These are phyloP conservation scores for Clusia tigrina DNA, from an alignment of 2,888 invertebrate genomes.

Conservation along the genomic window DNA sequence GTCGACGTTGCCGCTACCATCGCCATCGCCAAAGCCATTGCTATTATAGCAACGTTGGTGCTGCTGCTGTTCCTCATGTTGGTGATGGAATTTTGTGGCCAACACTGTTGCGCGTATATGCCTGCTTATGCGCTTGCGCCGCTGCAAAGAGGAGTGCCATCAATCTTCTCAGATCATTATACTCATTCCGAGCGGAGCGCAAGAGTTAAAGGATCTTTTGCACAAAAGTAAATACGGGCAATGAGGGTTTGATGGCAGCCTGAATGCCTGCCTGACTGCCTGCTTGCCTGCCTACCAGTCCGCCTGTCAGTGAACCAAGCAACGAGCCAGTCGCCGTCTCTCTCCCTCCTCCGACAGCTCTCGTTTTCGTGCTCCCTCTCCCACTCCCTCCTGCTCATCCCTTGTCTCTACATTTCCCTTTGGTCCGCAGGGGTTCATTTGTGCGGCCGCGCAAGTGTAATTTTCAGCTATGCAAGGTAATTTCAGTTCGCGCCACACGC, in stretches of 20 bases:
- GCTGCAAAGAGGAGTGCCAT: slow-evolving; percentile 25
- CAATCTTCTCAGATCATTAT: slow-evolving; percentile 30
- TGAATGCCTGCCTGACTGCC: slow-evolving; percentile 40
- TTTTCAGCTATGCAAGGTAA: slow-evolving; percentile 60
- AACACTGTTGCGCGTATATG: too few relatives aligned
- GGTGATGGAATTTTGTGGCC: too few relatives aligned
- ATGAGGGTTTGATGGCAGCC: slow-evolving; percentile 37
- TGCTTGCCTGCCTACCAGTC: slow-evolving; percentile 18
- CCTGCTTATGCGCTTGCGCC: neutral
- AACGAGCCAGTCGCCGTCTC: slow-evolving; percentile 31
- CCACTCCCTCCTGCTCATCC: neutral
- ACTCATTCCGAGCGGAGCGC: neutral
- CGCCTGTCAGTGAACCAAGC: slow-evolving; percentile 28
- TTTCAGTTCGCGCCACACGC: slow-evolving; percentile 61
- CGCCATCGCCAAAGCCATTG: neutral
- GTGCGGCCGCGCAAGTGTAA: slow-evolving; percentile 43
- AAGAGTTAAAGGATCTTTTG: slow-evolving; percentile 41
- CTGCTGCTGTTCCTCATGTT: too few relatives aligned
- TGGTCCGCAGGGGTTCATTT: slow-evolving; percentile 31
- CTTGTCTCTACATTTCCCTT: neutral
- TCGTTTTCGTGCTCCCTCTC: slow-evolving; percentile 16
- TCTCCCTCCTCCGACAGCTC: neutral
- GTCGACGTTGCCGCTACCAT: neutral
- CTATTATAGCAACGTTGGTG: neutral
- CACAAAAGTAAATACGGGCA: too few relatives aligned